Evolutionary conservation across 2,113 vertebrate species (phyloP).

Genomic region (Amphilophus citrinellus): DNA sequence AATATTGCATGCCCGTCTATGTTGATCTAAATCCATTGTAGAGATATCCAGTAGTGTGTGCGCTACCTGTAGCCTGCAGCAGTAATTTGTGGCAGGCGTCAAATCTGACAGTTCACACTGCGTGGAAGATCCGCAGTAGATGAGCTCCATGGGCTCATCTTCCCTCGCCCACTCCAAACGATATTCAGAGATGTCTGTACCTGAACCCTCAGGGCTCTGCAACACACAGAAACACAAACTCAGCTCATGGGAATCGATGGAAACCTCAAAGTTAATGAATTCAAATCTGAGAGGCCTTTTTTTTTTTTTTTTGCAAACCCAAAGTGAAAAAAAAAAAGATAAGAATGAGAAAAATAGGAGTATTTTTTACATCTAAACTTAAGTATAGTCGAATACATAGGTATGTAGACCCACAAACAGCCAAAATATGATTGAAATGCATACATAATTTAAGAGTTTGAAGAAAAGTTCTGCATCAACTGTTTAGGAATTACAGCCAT

Average conservation of each 20-base stretch:
- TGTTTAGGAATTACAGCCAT: background rate
- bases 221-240: constrained; percentile 36
- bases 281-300: background rate
- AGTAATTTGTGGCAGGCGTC: constrained; percentile 88
- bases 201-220: constrained; percentile 94
- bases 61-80: constrained; percentile 89
- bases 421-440: background rate
- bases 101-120: constrained; percentile 89
- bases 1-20: background rate
- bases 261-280: constrained; percentile 4
- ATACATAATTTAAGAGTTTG: background rate
- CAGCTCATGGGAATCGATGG: background rate
- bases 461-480: background rate
- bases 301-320: background rate
- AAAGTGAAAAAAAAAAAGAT: background rate
- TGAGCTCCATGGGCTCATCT: constrained; percentile 88
- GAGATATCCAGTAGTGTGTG: background rate
- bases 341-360: background rate
- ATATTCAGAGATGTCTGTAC: constrained; percentile 94
- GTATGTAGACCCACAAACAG: background rate
- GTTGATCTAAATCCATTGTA: background rate
- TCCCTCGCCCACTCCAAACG: constrained; percentile 93
- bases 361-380: background rate
- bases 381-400: background rate
- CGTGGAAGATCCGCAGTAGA: constrained; percentile 88